Conservation (phyloP, 1,140 invertebrate genomes). For the Andricus grossulariae region DNA sequence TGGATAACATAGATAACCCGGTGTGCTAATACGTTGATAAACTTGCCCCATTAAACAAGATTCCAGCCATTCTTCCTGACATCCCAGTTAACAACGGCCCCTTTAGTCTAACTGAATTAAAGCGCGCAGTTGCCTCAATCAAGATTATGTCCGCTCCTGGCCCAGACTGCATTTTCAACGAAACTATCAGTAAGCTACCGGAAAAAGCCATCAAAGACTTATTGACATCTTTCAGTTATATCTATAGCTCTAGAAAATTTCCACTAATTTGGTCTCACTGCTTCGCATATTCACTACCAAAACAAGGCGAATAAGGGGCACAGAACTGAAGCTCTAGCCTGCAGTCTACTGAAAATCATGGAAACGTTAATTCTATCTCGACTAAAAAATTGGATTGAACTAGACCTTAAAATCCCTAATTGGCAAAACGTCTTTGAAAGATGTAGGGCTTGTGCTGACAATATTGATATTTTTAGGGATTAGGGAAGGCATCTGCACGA, state of each 20-base stretch:
- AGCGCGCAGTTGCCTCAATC: neutral
- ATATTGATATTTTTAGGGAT: neutral
- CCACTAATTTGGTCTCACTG: conserved; percentile 31
- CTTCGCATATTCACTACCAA: conserved; percentile 34
- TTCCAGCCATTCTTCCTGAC: no score
- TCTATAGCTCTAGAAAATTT: neutral
- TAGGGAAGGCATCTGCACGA: no score
- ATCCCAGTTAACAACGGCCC: no score
- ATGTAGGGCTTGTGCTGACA: conserved; percentile 31
- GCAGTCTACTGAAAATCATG: conserved; percentile 42
- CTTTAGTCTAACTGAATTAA: no score
- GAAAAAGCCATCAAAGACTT: neutral
- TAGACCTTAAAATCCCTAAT: conserved; percentile 7
- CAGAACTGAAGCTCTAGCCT: conserved; percentile 41
- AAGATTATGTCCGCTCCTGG: conserved; percentile 7
- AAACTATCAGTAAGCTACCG: conserved; percentile 10
- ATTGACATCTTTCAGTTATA: neutral
- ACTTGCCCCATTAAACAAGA: no score
- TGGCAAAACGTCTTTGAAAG: conserved; percentile 41
- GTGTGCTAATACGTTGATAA: no score
- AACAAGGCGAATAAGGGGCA: conserved; percentile 32
- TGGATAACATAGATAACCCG: no score
- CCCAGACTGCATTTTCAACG: no score
- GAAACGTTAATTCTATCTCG: conserved; percentile 46
- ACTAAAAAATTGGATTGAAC: conserved; percentile 35